Evolutionary conservation across 1,140 invertebrate genomes (phyloP).

Genomic region (Teleogryllus occipitalis): DNA sequence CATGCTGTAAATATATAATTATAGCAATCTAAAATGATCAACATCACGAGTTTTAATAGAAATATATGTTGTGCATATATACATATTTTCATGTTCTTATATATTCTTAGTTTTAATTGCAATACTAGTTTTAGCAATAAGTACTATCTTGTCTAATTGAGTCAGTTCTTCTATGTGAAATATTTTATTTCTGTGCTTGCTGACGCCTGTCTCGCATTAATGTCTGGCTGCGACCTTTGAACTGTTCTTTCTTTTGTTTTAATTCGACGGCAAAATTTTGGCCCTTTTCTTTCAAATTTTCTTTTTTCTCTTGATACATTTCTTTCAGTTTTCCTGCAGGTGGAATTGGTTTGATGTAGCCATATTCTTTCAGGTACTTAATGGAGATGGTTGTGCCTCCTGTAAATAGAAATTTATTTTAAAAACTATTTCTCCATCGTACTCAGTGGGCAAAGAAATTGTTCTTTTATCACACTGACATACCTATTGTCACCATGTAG

Average conservation of each 20-base stretch:
- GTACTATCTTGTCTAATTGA: too few relatives aligned
- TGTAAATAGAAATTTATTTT: constrained; percentile 24
- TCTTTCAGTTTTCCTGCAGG: constrained; percentile 49
- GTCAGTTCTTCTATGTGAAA: too few relatives aligned
- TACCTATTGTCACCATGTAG: constrained; percentile 83
- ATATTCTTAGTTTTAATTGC: too few relatives aligned
- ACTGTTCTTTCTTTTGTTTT: constrained; percentile 8
- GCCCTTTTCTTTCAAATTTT: constrained; percentile 26
- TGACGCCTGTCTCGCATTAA: too few relatives aligned
- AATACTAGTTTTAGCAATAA: too few relatives aligned
- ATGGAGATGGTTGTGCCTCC: constrained; percentile 64
- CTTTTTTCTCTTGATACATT: constrained; percentile 47
- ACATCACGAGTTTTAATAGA: too few relatives aligned
- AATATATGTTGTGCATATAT: too few relatives aligned
- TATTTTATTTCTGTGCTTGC: too few relatives aligned
- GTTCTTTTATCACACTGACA: constrained; percentile 28
- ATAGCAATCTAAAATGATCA: too few relatives aligned
- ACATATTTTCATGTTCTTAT: too few relatives aligned
- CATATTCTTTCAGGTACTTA: constrained; percentile 53
- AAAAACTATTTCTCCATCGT: neutral
- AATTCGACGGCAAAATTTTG: constrained; percentile 8
- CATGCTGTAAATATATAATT: too few relatives aligned
- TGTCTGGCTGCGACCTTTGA: neutral
- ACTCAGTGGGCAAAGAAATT: neutral
- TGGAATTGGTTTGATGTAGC: constrained; percentile 59